Evolutionary conservation across 2,888 invertebrate species (phyloP).

Genomic region (Leucania comma): DNA sequence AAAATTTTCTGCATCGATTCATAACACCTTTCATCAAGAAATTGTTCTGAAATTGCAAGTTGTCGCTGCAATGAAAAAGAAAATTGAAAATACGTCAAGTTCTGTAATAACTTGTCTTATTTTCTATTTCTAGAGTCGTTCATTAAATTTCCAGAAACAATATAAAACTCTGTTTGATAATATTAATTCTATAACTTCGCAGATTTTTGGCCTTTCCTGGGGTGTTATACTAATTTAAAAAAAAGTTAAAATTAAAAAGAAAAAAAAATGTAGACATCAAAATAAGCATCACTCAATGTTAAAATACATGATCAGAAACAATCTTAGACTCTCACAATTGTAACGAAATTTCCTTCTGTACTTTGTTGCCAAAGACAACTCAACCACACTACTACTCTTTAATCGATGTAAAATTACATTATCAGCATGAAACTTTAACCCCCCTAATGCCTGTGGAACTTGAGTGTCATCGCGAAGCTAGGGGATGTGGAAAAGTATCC

Average conservation of each 20-base stretch:
- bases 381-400: too few relatives aligned
- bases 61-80: background rate
- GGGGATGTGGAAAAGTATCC: conserved; percentile 61
- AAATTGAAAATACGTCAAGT: background rate
- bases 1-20: background rate
- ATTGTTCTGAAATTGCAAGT: too few relatives aligned
- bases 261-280: too few relatives aligned
- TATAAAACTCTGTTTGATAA: background rate
- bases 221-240: too few relatives aligned
- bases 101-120: background rate
- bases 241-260: too few relatives aligned
- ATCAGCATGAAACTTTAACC: conserved; percentile 19
- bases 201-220: background rate
- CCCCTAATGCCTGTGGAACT: conserved; percentile 28
- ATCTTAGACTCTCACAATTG: too few relatives aligned
- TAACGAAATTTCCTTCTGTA: background rate
- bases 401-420: background rate
- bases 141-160: background rate
- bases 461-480: conserved; percentile 13
- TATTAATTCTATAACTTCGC: background rate
- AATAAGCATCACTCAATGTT: too few relatives aligned
- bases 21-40: background rate
- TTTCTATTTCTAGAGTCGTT: background rate
- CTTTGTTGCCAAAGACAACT: background rate
- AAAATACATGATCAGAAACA: too few relatives aligned